These are phyloP conservation scores for Cynocephalus volans DNA, from an alignment of 2,113 vertebrate species.

Conservation along the genomic window DNA sequence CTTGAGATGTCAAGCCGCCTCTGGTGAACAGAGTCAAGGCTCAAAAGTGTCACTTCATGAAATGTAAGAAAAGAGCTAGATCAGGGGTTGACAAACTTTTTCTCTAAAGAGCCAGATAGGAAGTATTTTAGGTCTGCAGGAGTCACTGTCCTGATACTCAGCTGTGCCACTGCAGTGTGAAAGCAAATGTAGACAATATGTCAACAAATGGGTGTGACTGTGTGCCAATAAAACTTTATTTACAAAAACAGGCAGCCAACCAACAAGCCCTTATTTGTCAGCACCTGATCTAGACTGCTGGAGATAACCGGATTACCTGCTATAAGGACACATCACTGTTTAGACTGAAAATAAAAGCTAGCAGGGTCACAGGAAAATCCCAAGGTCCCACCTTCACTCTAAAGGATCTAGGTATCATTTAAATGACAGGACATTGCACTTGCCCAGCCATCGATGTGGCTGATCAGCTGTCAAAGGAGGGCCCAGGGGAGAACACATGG, in stretches of 20 bases:
- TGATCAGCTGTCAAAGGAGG: neutral
- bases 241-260: neutral
- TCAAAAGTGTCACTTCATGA: constrained; percentile 1
- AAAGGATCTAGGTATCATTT: neutral
- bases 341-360: constrained; percentile 34
- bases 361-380: constrained; percentile 16
- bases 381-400: neutral
- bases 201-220: neutral
- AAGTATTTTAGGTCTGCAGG: neutral
- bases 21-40: neutral
- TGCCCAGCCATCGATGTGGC: neutral
- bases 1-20: neutral
- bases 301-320: neutral
- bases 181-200: neutral
- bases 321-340: neutral
- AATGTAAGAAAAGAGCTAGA: neutral
- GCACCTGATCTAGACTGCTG: neutral
- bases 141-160: neutral
- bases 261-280: neutral
- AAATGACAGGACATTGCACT: neutral
- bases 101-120: neutral
- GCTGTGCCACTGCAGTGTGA: neutral
- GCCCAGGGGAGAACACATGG: constrained; percentile 2
- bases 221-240: constrained; percentile 16
- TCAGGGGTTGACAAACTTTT: neutral